Base-by-base conservation (phyloP, 2,888 invertebrate species). In the Andrena trimmerana region DNA sequence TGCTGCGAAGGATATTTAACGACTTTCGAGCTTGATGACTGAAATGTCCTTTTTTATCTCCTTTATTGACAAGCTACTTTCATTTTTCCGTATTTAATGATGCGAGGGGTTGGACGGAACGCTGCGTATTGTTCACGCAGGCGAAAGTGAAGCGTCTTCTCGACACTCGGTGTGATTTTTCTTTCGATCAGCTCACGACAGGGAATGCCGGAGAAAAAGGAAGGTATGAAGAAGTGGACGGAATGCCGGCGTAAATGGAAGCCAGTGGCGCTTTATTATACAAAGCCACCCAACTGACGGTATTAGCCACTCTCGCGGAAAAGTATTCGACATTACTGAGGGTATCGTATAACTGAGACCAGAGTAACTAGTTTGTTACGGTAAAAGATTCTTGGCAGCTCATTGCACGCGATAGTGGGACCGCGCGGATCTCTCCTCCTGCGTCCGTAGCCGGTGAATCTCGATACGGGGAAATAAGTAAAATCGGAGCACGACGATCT, bases 321-420 rank as follows among this genome's bases (percentile, higher is more conserved):
- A 85, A 86, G 76, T 86, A 79, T 85, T 79, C 82, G 70, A 77
- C 82, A 82, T 85, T 85, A 84, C 80, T 75, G 78, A 66, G 70
- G 85, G 78, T 86, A 86, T 86, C 86, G 86, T 86, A 81, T 86
- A 76, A 81, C 85, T 81, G 83, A 77, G 71, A 83, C 78, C 73
- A 75, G 85, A 83, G 75, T 85, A 86, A 86, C 86, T 86, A 85
- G 86, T 86, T 86, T 86, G 86, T 86, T 85, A 86, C 86, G 86
- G 85, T 86, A 86, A 86, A 86, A 86, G 86, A 86, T 85, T 86
- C 86, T 81, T 85, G 86, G 76, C 83, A 80, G 85, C 86, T 85
- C 79, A 65, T 85, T 86, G 86, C 83, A 85, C 83, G 86, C 85
- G 82, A 76, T 78, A 81, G 73, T 74, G 68, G 68, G 59, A 65